phyloP scores from a whole-genome alignment of 2,888 invertebrate species.

The Aethes cnicana region DNA sequence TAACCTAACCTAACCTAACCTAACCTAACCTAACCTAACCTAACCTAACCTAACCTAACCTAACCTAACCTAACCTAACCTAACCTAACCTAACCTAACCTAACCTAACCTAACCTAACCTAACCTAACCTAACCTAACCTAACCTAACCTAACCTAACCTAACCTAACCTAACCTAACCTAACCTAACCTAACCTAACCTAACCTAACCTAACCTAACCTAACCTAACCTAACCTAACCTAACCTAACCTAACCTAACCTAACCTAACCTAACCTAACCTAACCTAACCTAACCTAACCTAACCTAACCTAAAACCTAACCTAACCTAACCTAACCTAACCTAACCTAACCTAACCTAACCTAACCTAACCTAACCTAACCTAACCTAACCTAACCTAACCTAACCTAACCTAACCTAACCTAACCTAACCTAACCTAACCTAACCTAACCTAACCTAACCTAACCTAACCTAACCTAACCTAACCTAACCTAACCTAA shows the following conservation, averaged over 20 bases:
- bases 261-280: slow-evolving; percentile 28
- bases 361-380: slow-evolving; percentile 29
- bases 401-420: slow-evolving; percentile 30
- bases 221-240: no score
- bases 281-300: slow-evolving; percentile 29
- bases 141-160: slow-evolving; percentile 32
- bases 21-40: slow-evolving; percentile 34
- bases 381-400: slow-evolving; percentile 20
- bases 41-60: slow-evolving; percentile 33
- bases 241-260: no score
- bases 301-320: slow-evolving; percentile 28
- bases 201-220: slow-evolving; percentile 29
- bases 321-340: no score
- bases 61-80: slow-evolving; percentile 32
- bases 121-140: slow-evolving; percentile 31
- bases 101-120: slow-evolving; percentile 33
- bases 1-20: slow-evolving; percentile 34
- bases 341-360: slow-evolving; percentile 29
- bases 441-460: slow-evolving; percentile 30
- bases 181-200: slow-evolving; percentile 27
- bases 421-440: slow-evolving; percentile 30
- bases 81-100: slow-evolving; percentile 30
- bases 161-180: slow-evolving; percentile 26
- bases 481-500: slow-evolving; percentile 8
- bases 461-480: slow-evolving; percentile 23